Base-by-base conservation (phyloP, 2,888 invertebrate genomes). In the Lycia hirtaria region DNA sequence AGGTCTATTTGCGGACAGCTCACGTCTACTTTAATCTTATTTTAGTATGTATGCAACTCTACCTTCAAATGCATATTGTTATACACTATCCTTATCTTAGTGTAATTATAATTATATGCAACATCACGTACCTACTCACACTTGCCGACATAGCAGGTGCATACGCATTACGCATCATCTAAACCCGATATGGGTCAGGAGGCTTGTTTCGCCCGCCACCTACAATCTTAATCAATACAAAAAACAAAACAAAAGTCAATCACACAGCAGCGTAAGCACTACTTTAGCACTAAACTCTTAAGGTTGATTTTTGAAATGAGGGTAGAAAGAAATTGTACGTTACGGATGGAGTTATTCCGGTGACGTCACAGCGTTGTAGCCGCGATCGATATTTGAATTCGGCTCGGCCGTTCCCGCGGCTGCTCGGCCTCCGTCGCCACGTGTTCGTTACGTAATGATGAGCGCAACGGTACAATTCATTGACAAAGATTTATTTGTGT, bases 361-460 rank as follows among this genome's bases (percentile, higher is more conserved):
- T 92, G 89, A 91, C 91, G 91, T 92, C 91, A 90, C 85, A 64
- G 68, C 68, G 70, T 75, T 76, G 83, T 84, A 83, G 86, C 83
- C 19, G 26, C 51, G 66, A 66, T 66, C 66, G 64, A 66, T 66
- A 62, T 47, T 60, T 45, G 54, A 51, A 62, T 52, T 51, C 22
- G 60, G 56, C 37, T 66, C 64, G 64, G 58, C 56, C 30, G 81
- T 77, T 83, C 80, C 80, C 85, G 83, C 81, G 80, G 65, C 75
- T 64, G 70, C 60, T 73, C 60, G 60, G 45, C 19, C 12, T 55
- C 70, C 83, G 82, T 89, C 88, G 87, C 80, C 70, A 80, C 61
- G 80, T 76, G 73, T 82, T 74, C 71, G 78, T 91, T 91, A 87
- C 86, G 87, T 85, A 91, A 92, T 76, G 65, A 72, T 73, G 80